Conservation (phyloP, 1,140 invertebrate species). For the Drosophila funebris region DNA sequence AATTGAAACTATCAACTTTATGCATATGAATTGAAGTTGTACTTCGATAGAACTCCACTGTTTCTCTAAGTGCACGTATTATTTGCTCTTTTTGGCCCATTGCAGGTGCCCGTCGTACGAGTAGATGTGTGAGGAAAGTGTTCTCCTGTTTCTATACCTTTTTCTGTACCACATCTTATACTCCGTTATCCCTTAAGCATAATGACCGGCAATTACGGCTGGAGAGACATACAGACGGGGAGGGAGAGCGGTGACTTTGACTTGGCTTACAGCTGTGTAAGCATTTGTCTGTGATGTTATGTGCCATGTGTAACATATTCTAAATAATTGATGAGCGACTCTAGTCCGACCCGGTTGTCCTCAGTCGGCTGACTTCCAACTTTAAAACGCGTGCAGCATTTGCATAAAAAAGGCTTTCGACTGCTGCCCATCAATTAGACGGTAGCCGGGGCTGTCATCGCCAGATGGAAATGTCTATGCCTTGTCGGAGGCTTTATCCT, state of each 20-base stretch:
- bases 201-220: conserved; percentile 74
- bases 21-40: too few relatives aligned
- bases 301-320: conserved; percentile 77
- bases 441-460: conserved; percentile 49
- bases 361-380: conserved; percentile 22
- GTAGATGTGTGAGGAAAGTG: conserved; percentile 24
- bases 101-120: not conserved
- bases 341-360: conserved; percentile 16
- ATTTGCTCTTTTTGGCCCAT: conserved; percentile 34
- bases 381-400: conserved; percentile 48
- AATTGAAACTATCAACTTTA: not conserved
- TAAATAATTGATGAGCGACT: conserved; percentile 74
- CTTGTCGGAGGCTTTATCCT: not conserved
- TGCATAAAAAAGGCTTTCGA: conserved; percentile 67
- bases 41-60: too few relatives aligned
- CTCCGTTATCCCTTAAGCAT: conserved; percentile 61
- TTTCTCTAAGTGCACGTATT: not conserved
- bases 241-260: conserved; percentile 24
- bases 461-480: conserved; percentile 53
- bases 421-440: conserved; percentile 67
- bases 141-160: conserved; percentile 13
- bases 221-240: not conserved
- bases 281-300: conserved; percentile 69
- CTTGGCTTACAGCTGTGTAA: conserved; percentile 48
- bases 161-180: conserved; percentile 28